A percentile compares a stretch with the other conserved stretches of the same genome.
phyloP scores from a whole-genome alignment of 2,888 invertebrate species.

The Patella caerulea region DNA sequence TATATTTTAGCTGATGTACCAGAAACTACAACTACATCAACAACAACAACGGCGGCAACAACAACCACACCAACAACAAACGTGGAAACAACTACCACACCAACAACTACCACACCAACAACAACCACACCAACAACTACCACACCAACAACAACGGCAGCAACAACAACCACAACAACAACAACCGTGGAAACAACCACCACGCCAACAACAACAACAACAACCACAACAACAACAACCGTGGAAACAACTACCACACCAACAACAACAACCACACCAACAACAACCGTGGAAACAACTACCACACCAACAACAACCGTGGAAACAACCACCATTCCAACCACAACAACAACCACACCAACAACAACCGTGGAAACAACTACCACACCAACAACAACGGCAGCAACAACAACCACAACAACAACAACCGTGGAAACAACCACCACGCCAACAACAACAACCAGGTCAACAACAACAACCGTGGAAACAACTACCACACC shows the following conservation, averaged over 20 bases:
- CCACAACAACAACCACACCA: not conserved
- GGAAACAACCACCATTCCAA: not conserved
- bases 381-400: not conserved
- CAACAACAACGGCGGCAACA: not conserved
- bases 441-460: not conserved
- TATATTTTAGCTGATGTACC: no score
- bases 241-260: not conserved
- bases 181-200: not conserved
- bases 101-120: not conserved
- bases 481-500: constrained; percentile 4
- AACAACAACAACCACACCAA: no score
- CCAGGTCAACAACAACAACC: no score
- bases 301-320: not conserved
- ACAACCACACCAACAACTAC: not conserved
- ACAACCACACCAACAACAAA: not conserved
- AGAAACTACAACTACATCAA: not conserved
- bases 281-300: no score
- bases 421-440: not conserved
- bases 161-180: not conserved
- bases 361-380: not conserved
- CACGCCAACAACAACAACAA: not conserved
- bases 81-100: not conserved
- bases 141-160: not conserved
- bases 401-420: not conserved
- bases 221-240: not conserved